Base-by-base conservation (phyloP, 1,140 invertebrate species). In the Apocrypta bakeri region DNA sequence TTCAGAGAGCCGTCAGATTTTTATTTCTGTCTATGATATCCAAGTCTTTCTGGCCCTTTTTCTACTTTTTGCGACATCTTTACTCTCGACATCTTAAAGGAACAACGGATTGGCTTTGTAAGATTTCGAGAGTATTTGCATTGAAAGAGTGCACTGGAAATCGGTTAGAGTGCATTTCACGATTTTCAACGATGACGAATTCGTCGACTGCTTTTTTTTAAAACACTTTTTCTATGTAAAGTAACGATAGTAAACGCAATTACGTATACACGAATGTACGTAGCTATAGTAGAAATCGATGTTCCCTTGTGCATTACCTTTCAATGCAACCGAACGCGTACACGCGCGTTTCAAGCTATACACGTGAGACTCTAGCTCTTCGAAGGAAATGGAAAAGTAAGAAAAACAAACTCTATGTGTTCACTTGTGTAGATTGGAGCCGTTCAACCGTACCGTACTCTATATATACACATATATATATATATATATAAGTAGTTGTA, bases 351-450 rank as follows among this genome's bases (percentile, higher is more conserved):
- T 76, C 24, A 69, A 82, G 37, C 73, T 61, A 77, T 77, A 63
- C 80, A 82, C 66, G 74, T 77, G 73, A 82, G 73, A 77, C 63
- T 66, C 72, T 12, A 72, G 68, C 42, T 79, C 78, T 56, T 72
- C 48, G n/a, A 33, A 63, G 61, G 25, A 63, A 56, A 27, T 71
- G 31, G 40, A 48, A 71, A 8, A 72, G 63, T 61, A 63, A 72
- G 14, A 73, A 66, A 64, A 63, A 79, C n/a, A 72, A 75, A 40
- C 4, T 27, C 14, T 11, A 69, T 82, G 81, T 82, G 74, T 82
- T 82, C 74, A 82, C 66, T 77, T 42, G 66, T 72, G 68, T 77
- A 77, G 75, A 72, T 78, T 72, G 66, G 31, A 77, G 40, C 63
- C 42, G 33, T 61, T n/a, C 17, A 66, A 77, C 29, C 71, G 37